phyloP scores from a whole-genome alignment of 2,888 invertebrate species.

The Argynnis bischoffii region DNA sequence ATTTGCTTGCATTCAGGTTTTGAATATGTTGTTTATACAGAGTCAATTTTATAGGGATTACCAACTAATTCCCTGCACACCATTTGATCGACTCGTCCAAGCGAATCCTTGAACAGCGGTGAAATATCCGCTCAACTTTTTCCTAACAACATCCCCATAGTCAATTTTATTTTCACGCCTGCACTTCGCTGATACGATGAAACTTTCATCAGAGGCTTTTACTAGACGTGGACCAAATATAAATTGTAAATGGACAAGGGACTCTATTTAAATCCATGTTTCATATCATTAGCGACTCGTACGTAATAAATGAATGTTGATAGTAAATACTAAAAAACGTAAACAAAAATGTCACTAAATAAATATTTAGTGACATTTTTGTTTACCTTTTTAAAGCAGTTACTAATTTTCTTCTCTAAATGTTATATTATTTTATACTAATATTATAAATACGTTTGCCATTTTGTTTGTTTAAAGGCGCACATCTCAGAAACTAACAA shows the following conservation, averaged over 20 bases:
- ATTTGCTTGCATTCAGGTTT: too few relatives aligned
- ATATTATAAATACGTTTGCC: too few relatives aligned
- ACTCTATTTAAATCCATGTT: conserved; percentile 11
- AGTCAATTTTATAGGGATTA: background rate
- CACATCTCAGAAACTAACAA: too few relatives aligned
- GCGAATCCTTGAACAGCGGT: conserved; percentile 27
- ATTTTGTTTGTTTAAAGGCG: too few relatives aligned
- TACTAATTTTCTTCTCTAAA: background rate
- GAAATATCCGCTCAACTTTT: conserved; percentile 39
- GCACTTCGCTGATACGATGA: conserved; percentile 75
- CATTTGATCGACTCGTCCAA: conserved; percentile 2
- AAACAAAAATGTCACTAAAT: too few relatives aligned
- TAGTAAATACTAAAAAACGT: too few relatives aligned
- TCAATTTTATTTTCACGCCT: conserved; percentile 78
- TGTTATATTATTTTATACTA: too few relatives aligned
- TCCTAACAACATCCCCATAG: conserved; percentile 38
- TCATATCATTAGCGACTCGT: background rate
- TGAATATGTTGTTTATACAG: too few relatives aligned
- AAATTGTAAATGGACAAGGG: conserved; percentile 49
- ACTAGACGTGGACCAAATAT: conserved; percentile 66
- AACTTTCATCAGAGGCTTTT: conserved; percentile 76
- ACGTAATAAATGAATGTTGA: background rate
- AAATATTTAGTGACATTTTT: background rate
- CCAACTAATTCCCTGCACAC: conserved; percentile 1
- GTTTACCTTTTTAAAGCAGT: background rate